A percentile compares a stretch with the other conserved stretches of the same genome.
Conservation (phyloP, 1,140 invertebrate genomes). For the Caenorhabditis briggsae region DNA sequence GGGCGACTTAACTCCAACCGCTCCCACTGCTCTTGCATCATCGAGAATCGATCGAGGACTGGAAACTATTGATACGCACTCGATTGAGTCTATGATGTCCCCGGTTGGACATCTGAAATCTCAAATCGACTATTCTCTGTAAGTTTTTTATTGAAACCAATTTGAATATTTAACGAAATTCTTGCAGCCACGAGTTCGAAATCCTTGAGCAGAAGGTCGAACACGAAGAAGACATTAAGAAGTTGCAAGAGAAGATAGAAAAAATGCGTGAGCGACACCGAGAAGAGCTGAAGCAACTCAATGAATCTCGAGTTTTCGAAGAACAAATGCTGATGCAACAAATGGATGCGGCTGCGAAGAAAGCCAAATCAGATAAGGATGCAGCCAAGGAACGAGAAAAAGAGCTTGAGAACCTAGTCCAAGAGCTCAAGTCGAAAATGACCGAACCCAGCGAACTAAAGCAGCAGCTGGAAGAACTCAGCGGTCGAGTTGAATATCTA, state of each 20-base stretch:
- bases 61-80: slow-evolving; percentile 28
- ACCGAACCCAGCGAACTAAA: neutral
- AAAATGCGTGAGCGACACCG: neutral
- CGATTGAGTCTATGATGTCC: neutral
- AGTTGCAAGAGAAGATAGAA: neutral
- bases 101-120: neutral
- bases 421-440: neutral
- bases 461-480: neutral
- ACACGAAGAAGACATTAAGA: slow-evolving; percentile 24
- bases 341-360: neutral
- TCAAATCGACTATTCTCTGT: slow-evolving; percentile 34
- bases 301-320: slow-evolving; percentile 13
- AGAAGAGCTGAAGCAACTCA: neutral
- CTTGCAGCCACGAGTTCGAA: slow-evolving; percentile 30
- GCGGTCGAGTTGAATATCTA: neutral
- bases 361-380: slow-evolving; percentile 6
- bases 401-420: neutral
- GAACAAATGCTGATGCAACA: slow-evolving; percentile 29
- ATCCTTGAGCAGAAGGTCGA: slow-evolving; percentile 55
- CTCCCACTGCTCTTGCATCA: neutral
- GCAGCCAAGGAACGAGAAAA: slow-evolving; percentile 18
- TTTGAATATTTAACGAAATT: neutral
- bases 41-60: neutral
- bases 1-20: neutral
- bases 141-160: neutral